A percentile compares a stretch with the other conserved stretches of the same genome.
phyloP scores from a whole-genome alignment of 2,113 vertebrate genomes.

The Miniopterus natalensis region DNA sequence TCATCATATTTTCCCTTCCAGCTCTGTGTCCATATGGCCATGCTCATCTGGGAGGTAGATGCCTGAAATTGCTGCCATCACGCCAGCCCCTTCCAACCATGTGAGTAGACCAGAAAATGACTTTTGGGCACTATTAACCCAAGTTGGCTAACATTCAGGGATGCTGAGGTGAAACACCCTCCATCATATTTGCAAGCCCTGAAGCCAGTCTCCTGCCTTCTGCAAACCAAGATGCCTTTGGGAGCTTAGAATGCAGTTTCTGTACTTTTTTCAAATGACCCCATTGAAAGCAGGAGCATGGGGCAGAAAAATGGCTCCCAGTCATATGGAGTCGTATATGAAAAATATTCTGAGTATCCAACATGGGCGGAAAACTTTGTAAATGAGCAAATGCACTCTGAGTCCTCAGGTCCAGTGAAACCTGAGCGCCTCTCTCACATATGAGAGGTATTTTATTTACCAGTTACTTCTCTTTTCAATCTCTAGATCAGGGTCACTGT shows the following conservation, averaged over 20 bases:
- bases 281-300: conserved; percentile 8
- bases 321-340: neutral
- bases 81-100: conserved; percentile 11
- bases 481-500: neutral
- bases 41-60: conserved; percentile 69
- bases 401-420: neutral
- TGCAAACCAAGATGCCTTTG: conserved; percentile 47
- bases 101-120: conserved; percentile 64
- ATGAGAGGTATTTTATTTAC: neutral
- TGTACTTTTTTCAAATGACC: conserved; percentile 24
- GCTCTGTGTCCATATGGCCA: conserved; percentile 69
- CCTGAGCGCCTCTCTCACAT: neutral
- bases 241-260: conserved; percentile 40
- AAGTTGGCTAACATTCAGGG: conserved; percentile 51
- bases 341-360: conserved; percentile 8
- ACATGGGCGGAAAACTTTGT: neutral
- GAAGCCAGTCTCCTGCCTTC: conserved; percentile 14
- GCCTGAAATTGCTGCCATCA: conserved; percentile 60
- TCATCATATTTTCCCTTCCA: conserved; percentile 72
- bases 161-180: neutral
- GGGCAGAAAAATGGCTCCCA: neutral
- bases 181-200: conserved; percentile 4
- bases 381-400: neutral
- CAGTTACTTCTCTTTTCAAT: neutral
- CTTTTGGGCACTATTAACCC: conserved; percentile 71